Base-by-base conservation (phyloP, 2,797 vertebrate genomes). In the Schizothorax lantsangensis region DNA sequence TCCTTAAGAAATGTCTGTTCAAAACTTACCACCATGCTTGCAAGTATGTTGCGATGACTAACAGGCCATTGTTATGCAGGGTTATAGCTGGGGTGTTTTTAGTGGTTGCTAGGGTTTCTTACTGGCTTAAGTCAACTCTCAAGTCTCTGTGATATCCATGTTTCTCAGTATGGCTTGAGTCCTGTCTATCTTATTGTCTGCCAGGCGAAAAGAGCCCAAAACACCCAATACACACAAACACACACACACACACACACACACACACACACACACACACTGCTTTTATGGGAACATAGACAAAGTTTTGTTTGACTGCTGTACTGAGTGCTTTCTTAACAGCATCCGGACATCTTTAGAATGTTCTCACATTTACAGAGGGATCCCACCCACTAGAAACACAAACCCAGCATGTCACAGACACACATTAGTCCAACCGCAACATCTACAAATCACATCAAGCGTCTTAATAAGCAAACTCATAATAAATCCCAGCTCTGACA, bases 31-130 rank as follows among this genome's bases (percentile, higher is more conserved):
- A 15, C 36, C 68, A 23, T 43, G 33, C 26, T 30, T 64, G 30
- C 33, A 68, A 43, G 10, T 72, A 12, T 72, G 33, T 43, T 90
- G 88, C 93, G 38, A 87, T 84, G 11, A 87, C 21, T 43, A 72
- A 23, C 68, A 43, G 38, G 66, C 33, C 66, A 19, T 36, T 68
- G 66, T 68, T 36, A 68, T 68, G 17, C 66, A 36, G 33, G 17
- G n/a, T 30, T 64, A 64, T 64, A 30, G n/a, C n/a, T 64, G 59
- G n/a, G n/a, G 17, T 38, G 33, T 36, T 68, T 68, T 68, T 68
- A 17, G 52, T 40, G 79, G 40, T 64, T 80, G 9, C 26, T 14
- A 69, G 33, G 30, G 30, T 49, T 57, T 75, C 33, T 43, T 68
- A 36, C 40, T 79, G 7, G 17, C 14, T 38, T 68, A 36, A 68